Percentiles rank a stretch among this genome's conserved stretches.
Conservation (phyloP, 2,113 vertebrate genomes). For the Micronycteris hirsuta region DNA sequence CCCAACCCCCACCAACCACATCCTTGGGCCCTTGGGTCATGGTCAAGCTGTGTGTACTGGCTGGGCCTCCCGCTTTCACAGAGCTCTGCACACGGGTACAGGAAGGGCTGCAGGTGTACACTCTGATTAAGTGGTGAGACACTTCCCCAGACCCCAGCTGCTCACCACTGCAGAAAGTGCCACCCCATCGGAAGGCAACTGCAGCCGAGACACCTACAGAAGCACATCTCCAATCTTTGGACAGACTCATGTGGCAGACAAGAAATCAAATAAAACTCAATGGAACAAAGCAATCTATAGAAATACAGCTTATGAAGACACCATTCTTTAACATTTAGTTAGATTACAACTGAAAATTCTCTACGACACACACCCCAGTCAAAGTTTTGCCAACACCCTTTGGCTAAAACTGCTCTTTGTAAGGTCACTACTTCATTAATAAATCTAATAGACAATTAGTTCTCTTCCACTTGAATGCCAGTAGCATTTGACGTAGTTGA, state of each 20-base stretch:
- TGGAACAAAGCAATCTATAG: neutral
- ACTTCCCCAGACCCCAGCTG: neutral
- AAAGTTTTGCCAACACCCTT: neutral
- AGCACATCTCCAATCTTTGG: neutral
- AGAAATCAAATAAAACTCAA: neutral
- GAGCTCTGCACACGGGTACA: neutral
- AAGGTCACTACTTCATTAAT: neutral
- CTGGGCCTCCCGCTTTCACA: neutral
- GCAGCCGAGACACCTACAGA: neutral
- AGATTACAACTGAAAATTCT: neutral
- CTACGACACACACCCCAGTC: neutral
- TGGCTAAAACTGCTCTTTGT: neutral
- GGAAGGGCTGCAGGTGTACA: conserved; percentile 1
- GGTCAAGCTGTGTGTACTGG: neutral
- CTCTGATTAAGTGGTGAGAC: neutral
- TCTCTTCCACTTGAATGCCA: neutral
- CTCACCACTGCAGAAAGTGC: neutral
- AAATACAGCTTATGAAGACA: neutral
- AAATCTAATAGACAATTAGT: neutral
- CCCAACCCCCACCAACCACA: neutral
- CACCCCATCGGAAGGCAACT: neutral
- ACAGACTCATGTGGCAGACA: neutral
- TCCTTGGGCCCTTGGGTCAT: neutral
- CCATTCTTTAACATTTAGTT: neutral
- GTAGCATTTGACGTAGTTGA: neutral